Conservation (phyloP, 2,113 vertebrate species). For the Thinocorus orbignyianus region DNA sequence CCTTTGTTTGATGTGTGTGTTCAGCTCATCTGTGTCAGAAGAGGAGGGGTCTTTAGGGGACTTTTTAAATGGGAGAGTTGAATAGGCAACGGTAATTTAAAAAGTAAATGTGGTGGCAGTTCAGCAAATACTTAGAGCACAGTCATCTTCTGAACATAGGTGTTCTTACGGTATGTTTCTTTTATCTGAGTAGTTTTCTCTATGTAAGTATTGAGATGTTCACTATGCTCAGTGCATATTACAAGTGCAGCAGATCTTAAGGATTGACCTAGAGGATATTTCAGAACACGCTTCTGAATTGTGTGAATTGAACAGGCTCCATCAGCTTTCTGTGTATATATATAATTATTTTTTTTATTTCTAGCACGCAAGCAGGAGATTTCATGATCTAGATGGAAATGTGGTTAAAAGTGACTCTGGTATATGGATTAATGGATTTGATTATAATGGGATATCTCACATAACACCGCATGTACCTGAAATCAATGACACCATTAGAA, state of each 20-base stretch:
- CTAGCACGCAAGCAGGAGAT: conserved; percentile 87
- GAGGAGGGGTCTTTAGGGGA: neutral
- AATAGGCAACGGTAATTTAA: neutral
- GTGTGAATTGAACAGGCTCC: neutral
- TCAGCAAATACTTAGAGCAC: neutral
- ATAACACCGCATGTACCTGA: conserved; percentile 87
- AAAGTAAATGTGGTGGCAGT: neutral
- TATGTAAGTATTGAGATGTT: neutral
- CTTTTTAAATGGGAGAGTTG: neutral
- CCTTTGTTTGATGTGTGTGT: neutral
- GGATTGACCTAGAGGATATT: fast-evolving
- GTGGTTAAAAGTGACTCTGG: conserved; percentile 89
- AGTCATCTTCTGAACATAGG: neutral
- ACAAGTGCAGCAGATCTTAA: neutral
- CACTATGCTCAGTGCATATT: neutral
- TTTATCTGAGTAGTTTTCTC: neutral
- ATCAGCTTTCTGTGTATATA: neutral
- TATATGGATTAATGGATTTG: conserved; percentile 96
- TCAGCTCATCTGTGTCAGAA: neutral
- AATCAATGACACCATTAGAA: conserved; percentile 88
- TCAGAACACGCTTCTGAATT: neutral
- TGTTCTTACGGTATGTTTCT: neutral
- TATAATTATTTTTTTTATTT: neutral
- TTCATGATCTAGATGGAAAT: conserved; percentile 85
- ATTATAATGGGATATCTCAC: conserved; percentile 90